Evolutionary conservation across 2,797 vertebrate species (phyloP).

Genomic region (Cuculus canorus): DNA sequence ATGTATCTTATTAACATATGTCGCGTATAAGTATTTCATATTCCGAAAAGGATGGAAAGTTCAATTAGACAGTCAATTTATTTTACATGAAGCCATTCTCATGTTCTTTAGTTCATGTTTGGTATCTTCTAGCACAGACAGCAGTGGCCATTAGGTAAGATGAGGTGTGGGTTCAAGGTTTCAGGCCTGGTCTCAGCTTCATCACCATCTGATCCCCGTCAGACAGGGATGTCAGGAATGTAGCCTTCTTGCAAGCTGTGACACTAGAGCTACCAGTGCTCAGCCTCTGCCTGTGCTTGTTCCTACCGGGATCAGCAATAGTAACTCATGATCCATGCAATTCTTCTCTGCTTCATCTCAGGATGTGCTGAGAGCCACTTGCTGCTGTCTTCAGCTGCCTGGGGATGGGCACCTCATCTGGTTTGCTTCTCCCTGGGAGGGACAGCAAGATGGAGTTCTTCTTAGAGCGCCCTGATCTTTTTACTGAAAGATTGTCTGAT

Average conservation of each 20-base stretch:
- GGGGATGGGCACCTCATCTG: accelerated
- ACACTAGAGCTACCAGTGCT: background rate
- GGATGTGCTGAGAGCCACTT: background rate
- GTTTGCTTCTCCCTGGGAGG: background rate
- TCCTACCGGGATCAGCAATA: background rate
- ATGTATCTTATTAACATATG: background rate
- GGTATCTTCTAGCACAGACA: background rate
- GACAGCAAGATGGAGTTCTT: background rate
- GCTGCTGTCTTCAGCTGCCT: background rate
- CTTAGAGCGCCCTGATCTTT: background rate
- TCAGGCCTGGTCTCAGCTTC: background rate
- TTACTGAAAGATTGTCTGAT: background rate
- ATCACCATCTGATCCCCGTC: background rate
- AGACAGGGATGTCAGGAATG: background rate
- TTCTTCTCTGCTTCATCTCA: background rate
- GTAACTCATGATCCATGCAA: accelerated
- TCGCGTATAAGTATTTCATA: background rate
- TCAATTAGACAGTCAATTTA: background rate
- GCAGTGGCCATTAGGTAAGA: background rate
- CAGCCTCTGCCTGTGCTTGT: background rate
- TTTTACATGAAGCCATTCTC: background rate
- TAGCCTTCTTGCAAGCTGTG: background rate
- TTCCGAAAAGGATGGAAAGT: background rate
- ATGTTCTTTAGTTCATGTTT: background rate
- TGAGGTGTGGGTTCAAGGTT: background rate